Percentiles rank a stretch among this genome's conserved stretches.
These are phyloP conservation scores for Drosophila algonquin DNA, from an alignment of 2,888 invertebrate genomes.

Conservation along the genomic window DNA sequence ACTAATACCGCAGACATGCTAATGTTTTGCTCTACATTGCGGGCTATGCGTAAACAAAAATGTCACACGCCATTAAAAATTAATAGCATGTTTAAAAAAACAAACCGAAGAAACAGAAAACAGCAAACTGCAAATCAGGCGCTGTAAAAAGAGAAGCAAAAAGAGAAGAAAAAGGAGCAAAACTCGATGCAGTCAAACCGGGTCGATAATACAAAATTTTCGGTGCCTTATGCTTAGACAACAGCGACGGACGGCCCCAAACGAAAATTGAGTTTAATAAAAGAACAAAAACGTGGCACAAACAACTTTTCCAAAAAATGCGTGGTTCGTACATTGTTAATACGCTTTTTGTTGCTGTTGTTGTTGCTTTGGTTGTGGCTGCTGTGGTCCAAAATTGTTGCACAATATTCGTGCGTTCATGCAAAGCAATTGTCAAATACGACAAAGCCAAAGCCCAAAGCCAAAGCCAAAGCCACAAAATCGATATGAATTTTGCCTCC, in stretches of 20 bases:
- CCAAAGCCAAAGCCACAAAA: conserved; percentile 56
- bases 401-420: conserved; percentile 66
- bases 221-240: conserved; percentile 49
- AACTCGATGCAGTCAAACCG: conserved; percentile 57
- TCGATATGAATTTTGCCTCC: conserved; percentile 54
- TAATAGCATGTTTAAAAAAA: conserved; percentile 60
- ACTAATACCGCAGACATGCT: conserved; percentile 61
- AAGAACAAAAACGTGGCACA: conserved; percentile 45
- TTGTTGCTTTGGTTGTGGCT: conserved; percentile 6
- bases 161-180: conserved; percentile 41
- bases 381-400: conserved; percentile 45
- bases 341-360: conserved; percentile 29
- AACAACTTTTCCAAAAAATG: conserved; percentile 69
- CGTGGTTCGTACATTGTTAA: conserved; percentile 50
- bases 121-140: conserved; percentile 15
- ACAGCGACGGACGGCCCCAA: conserved; percentile 22
- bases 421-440: conserved; percentile 67
- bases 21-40: conserved; percentile 65
- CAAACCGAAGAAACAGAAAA: conserved; percentile 12
- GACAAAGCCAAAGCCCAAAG: conserved; percentile 55
- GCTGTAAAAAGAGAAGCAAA: conserved; percentile 33
- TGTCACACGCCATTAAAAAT: conserved; percentile 68
- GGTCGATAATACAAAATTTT: conserved; percentile 56
- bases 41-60: conserved; percentile 62
- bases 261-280: conserved; percentile 37